Percentiles rank a stretch among this genome's conserved stretches.
Conservation (phyloP, 2,888 invertebrate genomes). For the Tipula vernalis region DNA sequence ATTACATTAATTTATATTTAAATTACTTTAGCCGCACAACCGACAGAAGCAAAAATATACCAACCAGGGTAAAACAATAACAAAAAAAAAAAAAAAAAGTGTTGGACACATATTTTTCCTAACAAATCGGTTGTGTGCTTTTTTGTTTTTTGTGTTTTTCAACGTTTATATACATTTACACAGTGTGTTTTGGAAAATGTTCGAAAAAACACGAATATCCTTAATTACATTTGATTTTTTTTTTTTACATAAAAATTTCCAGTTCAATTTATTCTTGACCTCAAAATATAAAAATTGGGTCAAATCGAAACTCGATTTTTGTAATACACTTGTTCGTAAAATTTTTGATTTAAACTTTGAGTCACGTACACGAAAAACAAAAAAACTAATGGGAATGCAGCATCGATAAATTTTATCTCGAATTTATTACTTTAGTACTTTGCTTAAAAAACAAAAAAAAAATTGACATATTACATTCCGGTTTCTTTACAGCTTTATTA, state of each 20-base stretch:
- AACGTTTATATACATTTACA: neutral
- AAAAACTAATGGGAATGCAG: neutral
- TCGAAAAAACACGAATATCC: neutral
- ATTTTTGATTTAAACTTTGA: neutral
- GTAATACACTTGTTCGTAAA: neutral
- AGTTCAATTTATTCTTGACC: neutral
- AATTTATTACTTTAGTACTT: neutral
- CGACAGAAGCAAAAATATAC: neutral
- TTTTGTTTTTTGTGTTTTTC: neutral
- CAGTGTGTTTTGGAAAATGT: neutral
- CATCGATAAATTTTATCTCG: neutral
- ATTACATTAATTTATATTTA: neutral
- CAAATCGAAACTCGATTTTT: neutral
- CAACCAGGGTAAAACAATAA: neutral
- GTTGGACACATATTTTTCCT: neutral
- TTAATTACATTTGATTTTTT: neutral
- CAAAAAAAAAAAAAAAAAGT: neutral
- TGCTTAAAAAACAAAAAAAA: neutral
- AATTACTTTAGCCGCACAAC: neutral
- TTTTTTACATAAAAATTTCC: neutral
- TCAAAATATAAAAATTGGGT: neutral
- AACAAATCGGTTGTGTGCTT: neutral
- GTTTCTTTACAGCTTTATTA: neutral
- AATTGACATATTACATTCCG: neutral
- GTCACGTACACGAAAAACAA: neutral